Base-by-base conservation (phyloP, 2,888 invertebrate species). In the Heliconius erato region DNA sequence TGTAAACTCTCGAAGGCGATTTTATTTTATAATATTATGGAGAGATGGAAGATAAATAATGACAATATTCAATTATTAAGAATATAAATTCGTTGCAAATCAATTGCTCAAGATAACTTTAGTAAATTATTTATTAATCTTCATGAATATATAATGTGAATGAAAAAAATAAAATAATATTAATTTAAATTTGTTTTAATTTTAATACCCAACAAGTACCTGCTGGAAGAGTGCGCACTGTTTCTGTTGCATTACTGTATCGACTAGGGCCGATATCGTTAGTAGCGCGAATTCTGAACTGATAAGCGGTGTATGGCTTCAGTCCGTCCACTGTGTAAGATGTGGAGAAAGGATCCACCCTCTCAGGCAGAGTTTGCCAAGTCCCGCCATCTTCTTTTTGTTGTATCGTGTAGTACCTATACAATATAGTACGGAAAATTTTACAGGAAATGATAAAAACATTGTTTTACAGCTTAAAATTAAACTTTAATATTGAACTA, bases 251-350 rank as follows among this genome's bases (percentile, higher is more conserved):
- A 26, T 97, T 97, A 91, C 99, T 99, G 96, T 98, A 99, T 2
- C 97, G 97, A 89, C 99, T 99, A 0, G 98, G 98, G 0, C 99
- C 99, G 81, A 99, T 98, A 91, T 99, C 99, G 91, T 99, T 99
- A 19, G 98, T 98, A 0, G 99, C 99, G 91, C 99, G 98, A 87
- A 99, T 98, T 77, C 99, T 97, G 93, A 99, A 99, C 89, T 98
- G 97, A 92, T 99, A 99, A 0, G 97, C 97, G 0, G 99, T 98
- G 91, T 98, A 98, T 0, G 99, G 99, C 88, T 98, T 98, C 72
- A 99, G 95, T 76, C 97, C 97, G 14, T 97, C 97, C 0, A 98
- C 98, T 0, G 98, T 99, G 90, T 98, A 99, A 0, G 98, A 98
- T 0, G 98, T 98, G 14, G 98, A 96, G 86, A 97, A 97, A 0